Evolutionary conservation across 2,888 invertebrate genomes (phyloP), one percentile per base, ranked within the genome.

Genomic region (Meteorus colon): DNA sequence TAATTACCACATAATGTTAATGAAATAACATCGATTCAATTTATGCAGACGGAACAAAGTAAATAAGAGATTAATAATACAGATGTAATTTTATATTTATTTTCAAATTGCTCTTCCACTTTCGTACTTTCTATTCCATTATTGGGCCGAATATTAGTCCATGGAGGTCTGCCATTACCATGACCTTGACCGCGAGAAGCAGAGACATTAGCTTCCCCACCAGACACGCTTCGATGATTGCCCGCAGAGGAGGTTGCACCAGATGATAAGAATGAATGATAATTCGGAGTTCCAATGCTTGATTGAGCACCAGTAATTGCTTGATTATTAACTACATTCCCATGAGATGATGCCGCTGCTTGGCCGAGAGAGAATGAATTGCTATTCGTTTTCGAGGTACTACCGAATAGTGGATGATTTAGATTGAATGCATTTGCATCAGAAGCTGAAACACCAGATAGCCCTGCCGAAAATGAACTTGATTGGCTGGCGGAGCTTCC

Each of bases 401-500:
- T 81, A 27, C 86, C 85, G 55, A 82, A 82, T n/a, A 81, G n/a
- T 3, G 86, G 86, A 73, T 82, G 82, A 75, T 82, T 82, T 19
- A 83, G 60, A 63, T 81, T 84, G 37, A 84, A 85, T 0, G 87
- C 79, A 60, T 81, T 86, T 0, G 86, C 77, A 70, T 86, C 83
- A 0, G 87, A 81, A 4, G 82, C 79, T 1, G 86, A 85, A 45
- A 87, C 79, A n/a, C 87, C 87, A 1, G 80, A 76, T 4, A 81
- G 76, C 37, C 86, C 86, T 1, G 85, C 85, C 5, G 87, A 81
- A 74, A 87, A 82, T 4, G 87, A 86, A 68, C 80, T 77, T 65
- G 87, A 86, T 66, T 84, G 85, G 77, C 87, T 87, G 19, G 84
- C 81, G 5, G 87, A 83, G 51, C 86, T 79, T 55, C 77, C 80